Base-by-base conservation (phyloP, 2,113 vertebrate genomes). In the Salvelinus alpinus region DNA sequence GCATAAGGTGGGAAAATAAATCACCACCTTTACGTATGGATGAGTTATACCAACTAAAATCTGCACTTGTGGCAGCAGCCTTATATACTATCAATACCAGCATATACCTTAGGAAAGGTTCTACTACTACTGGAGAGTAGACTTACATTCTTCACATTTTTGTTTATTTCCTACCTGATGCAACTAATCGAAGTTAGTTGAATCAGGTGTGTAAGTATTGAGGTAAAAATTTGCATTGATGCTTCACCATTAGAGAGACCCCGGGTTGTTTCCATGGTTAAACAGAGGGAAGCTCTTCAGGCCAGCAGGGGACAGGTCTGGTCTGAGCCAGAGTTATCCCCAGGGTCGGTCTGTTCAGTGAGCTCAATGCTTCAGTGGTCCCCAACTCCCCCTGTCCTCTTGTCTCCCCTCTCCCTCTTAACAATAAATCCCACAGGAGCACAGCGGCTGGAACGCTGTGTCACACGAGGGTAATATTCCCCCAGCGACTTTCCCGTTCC, bases 331-430 rank as follows among this genome's bases (percentile, higher is more conserved):
- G 83, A 20, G 66, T n/a, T 86, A 82, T 87, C 85, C 83, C 85
- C 5, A 29, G 82, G 78, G 87, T 80, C 85, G 84, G 82, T 84
- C 81, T 86, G 79, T 85, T 86, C 84, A 66, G 11, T 82, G 80
- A 83, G 81, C 79, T 81, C 82, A 72, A 57, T 57, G 80, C 67
- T 64, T 70, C 76, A 73, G 64, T 27, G 6, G 80, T 74, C 74
- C 65, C 75, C 80, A 44, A 44, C 38, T 44, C 76, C 67, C 67
- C 86, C 84, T 11, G 7, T 18, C 57, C 38, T 20, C 31, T 24
- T 64, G 4, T 44, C 27, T 64, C 59, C 59, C 5, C 31, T 14
- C 38, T 48, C 69, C 29, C 66, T 34, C 66, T 68, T 18, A 27
- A 16, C 73, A 76, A 38, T 67, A 22, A 25, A 27, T 87, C 88